Base-by-base conservation (phyloP, 1,140 invertebrate species). In the Globodera rostochiensis region DNA sequence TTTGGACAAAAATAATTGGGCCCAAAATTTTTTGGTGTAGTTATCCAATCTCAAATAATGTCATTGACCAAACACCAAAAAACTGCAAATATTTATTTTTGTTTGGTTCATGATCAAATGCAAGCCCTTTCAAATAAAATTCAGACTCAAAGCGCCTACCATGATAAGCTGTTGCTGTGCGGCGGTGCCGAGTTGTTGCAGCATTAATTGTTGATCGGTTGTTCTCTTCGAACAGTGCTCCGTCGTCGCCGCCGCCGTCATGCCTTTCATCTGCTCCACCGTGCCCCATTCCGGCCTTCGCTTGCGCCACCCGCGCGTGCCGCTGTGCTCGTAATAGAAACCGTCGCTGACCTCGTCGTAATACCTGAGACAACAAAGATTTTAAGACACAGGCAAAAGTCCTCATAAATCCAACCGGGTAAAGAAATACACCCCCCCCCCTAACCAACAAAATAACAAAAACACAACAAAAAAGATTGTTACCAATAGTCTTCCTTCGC, bases 271-370 rank as follows among this genome's bases (percentile, higher is more conserved):
- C 45, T 80, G 49, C 47, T 79, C 71, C 53, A 77, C 64, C n/a
- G 64, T 47, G 21, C n/a, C 66, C 80, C 36, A 76, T 50, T 81
- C 75, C 46, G 84, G 82, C 76, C 83, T 84, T 8, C 88, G 78
- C 53, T 90, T 83, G 19, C 87, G 77, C 87, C 87, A 88, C 60
- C 87, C 87, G 66, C 89, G 86, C 36, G 86, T 86, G 21, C 87
- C 87, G 79, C 87, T 88, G 64, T 85, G 83, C 73, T 88, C 87
- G 71, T 88, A 88, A 66, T 90, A 88, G 79, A 87, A 88, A 21
- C 87, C 87, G 73, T 88, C 84, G 25, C 86, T 84, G 4, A 82
- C 77, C 4, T 80, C 80, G 69, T 87, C 82, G 64, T 85, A 82
- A 69, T 82, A 81, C 80, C 80, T 81, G n/a, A 45, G 36, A 36